Conservation (phyloP, 2,888 invertebrate genomes). For the Dolomedes plantarius region DNA sequence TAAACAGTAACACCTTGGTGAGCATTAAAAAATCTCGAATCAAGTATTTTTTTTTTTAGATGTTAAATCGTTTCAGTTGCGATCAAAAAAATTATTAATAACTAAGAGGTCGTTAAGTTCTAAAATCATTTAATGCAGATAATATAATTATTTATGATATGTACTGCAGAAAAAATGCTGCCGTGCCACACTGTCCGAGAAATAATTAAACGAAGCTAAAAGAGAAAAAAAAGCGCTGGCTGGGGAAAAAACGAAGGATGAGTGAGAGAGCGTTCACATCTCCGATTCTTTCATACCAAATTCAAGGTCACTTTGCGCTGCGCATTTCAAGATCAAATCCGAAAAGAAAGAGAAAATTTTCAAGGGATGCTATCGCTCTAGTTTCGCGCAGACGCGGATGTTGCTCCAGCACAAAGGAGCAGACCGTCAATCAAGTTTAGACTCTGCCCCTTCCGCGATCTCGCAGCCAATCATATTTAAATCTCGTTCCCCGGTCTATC, state of each 20-base stretch:
- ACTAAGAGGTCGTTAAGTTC: too few species aligned
- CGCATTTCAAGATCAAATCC: constrained; percentile 71
- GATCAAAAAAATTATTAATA: too few species aligned
- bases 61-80: too few species aligned
- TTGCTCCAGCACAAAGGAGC: constrained; percentile 63
- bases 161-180: background rate
- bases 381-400: constrained; percentile 66
- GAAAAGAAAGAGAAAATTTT: constrained; percentile 59
- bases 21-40: too few species aligned
- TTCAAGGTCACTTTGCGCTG: constrained; percentile 70
- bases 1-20: too few species aligned
- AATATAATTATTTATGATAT: background rate
- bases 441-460: constrained; percentile 21
- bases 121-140: too few species aligned
- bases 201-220: constrained; percentile 8
- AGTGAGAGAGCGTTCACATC: constrained; percentile 60
- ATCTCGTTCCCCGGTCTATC: constrained; percentile 58
- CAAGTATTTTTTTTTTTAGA: too few species aligned
- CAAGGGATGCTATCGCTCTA: constrained; percentile 64
- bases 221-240: background rate
- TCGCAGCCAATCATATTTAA: constrained; percentile 54
- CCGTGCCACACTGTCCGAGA: constrained; percentile 2
- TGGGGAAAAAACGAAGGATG: constrained; percentile 24
- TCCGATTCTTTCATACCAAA: constrained; percentile 57
- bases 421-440: constrained; percentile 35